Evolutionary conservation across 2,797 vertebrate species (phyloP).

Genomic region (Sciaenops ocellatus): DNA sequence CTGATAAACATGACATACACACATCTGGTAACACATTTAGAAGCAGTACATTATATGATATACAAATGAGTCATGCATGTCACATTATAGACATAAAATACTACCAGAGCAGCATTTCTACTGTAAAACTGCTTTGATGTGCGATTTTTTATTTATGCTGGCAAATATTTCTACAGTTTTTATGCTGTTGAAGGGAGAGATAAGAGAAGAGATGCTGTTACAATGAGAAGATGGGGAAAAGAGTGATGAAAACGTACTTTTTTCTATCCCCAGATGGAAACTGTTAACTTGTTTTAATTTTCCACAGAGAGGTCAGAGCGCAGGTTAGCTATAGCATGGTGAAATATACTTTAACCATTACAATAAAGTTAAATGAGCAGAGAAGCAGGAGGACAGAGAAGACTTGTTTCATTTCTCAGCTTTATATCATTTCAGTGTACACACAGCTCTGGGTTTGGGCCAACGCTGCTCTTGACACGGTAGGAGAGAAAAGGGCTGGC

Average conservation of each 20-base stretch:
- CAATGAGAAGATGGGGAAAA: background rate
- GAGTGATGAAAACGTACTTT: background rate
- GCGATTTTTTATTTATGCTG: background rate
- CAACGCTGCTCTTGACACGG: constrained; percentile 68
- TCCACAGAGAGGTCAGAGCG: constrained; percentile 11
- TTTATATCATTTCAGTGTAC: constrained; percentile 68
- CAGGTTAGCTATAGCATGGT: constrained; percentile 16
- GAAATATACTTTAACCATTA: background rate
- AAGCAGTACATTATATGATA: constrained; percentile 10
- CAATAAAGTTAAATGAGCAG: constrained; percentile 1
- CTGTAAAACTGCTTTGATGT: background rate
- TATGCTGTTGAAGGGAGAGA: background rate
- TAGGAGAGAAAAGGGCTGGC: constrained; percentile 90
- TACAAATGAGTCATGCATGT: constrained; percentile 34
- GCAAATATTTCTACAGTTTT: background rate
- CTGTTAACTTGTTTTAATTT: too few relatives aligned
- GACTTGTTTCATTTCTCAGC: constrained; percentile 16
- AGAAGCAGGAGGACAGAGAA: constrained; percentile 13
- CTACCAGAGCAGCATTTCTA: background rate
- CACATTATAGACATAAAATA: constrained; percentile 20
- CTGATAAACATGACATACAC: constrained; percentile 31
- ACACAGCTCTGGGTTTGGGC: constrained; percentile 79
- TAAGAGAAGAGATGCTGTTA: background rate
- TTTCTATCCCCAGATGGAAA: background rate
- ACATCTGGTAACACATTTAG: constrained; percentile 12